phyloP scores from a whole-genome alignment of 2,113 vertebrate species.

The Gopherus evgoodei region DNA sequence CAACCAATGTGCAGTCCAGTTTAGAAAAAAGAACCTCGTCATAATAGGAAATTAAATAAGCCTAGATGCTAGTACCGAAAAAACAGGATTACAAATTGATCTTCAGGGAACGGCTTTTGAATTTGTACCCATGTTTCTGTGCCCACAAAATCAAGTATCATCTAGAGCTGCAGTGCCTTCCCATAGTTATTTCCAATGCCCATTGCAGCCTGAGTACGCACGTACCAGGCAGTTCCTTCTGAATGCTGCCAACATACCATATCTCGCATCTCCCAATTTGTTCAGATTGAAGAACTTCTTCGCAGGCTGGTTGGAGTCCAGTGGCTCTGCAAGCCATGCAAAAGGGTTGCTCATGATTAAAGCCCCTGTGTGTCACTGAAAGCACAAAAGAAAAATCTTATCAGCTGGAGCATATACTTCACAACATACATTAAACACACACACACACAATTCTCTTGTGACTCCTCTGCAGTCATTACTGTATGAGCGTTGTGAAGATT shows the following conservation, averaged over 20 bases:
- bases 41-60: neutral
- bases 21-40: neutral
- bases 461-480: neutral
- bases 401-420: neutral
- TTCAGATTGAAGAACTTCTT: conserved; percentile 92
- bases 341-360: conserved; percentile 88
- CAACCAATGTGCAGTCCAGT: neutral
- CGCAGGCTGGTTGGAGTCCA: conserved; percentile 83
- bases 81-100: neutral
- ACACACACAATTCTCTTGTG: neutral
- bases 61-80: neutral
- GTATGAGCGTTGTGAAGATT: neutral
- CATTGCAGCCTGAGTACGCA: neutral
- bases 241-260: conserved; percentile 78
- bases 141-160: neutral
- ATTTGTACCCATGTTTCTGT: neutral
- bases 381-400: conserved; percentile 16
- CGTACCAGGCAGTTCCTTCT: too few species aligned
- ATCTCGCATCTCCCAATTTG: conserved; percentile 90
- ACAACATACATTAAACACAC: neutral
- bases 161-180: neutral
- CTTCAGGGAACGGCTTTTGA: neutral
- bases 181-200: neutral
- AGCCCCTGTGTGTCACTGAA: conserved; percentile 49
- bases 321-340: conserved; percentile 81